phyloP scores from a whole-genome alignment of 2,113 vertebrate species.

The Brienomyrus longianalis region DNA sequence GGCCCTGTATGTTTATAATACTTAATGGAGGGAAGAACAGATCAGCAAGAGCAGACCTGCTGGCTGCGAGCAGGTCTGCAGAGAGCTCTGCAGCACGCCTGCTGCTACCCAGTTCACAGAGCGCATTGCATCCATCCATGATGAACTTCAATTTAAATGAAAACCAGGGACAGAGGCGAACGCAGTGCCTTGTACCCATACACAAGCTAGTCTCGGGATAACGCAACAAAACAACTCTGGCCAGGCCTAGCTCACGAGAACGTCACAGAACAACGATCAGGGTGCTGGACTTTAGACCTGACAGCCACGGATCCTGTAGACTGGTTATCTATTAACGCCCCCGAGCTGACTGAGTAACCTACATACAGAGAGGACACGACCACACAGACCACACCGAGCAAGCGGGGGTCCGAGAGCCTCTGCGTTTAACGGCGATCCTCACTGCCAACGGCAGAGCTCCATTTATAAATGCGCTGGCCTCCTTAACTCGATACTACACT shows the following conservation, averaged over 20 bases:
- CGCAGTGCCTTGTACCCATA: neutral
- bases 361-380: neutral
- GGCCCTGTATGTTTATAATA: neutral
- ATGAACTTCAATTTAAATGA: neutral
- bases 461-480: neutral
- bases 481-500: neutral
- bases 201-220: neutral
- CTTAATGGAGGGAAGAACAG: neutral
- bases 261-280: neutral
- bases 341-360: neutral
- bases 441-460: neutral
- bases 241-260: neutral
- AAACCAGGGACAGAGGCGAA: neutral
- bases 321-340: constrained; percentile 4
- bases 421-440: too few relatives aligned
- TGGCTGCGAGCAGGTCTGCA: neutral
- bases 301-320: neutral
- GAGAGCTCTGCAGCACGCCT: neutral
- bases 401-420: neutral
- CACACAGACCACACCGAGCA: neutral
- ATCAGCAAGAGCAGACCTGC: neutral
- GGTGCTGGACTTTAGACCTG: neutral
- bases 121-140: neutral
- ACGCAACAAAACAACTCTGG: neutral
- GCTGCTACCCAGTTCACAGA: neutral